These are phyloP conservation scores for Andrena camellia DNA, from an alignment of 2,888 invertebrate species.

Conservation along the genomic window DNA sequence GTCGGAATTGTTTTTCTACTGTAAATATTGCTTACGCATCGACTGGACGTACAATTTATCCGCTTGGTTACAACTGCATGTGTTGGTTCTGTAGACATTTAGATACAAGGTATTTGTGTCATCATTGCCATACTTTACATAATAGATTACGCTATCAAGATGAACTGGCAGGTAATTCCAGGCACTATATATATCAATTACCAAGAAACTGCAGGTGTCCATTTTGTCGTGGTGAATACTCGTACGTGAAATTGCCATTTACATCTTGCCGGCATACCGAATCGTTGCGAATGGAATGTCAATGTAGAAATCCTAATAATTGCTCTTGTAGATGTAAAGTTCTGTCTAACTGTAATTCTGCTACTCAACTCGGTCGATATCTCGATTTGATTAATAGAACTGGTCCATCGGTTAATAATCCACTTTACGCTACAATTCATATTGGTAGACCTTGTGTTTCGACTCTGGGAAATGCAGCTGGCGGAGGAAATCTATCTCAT, in stretches of 20 bases:
- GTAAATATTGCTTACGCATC: constrained; percentile 81
- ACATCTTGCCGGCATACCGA: constrained; percentile 74
- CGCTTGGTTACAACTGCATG: constrained; percentile 77
- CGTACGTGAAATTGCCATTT: constrained; percentile 76
- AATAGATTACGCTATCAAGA: constrained; percentile 78
- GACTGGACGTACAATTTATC: constrained; percentile 76
- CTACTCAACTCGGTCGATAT: constrained; percentile 78
- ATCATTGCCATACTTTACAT: constrained; percentile 79
- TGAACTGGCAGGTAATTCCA: constrained; percentile 70
- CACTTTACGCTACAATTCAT: constrained; percentile 80
- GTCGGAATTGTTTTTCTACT: constrained; percentile 82
- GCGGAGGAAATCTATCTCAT: constrained; percentile 37
- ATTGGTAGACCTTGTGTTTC: constrained; percentile 76
- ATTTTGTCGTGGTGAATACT: constrained; percentile 80
- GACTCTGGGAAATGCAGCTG: constrained; percentile 64
- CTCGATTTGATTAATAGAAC: constrained; percentile 74
- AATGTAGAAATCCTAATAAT: constrained; percentile 75
- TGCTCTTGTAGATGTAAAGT: constrained; percentile 77
- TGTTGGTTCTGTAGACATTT: constrained; percentile 79
- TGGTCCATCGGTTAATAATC: constrained; percentile 79
- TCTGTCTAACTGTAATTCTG: constrained; percentile 78
- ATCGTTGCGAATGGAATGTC: constrained; percentile 75
- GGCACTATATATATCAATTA: constrained; percentile 82
- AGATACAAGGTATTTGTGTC: constrained; percentile 75
- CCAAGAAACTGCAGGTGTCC: constrained; percentile 79